Base-by-base conservation (phyloP, 2,888 invertebrate species). In the Melikaiella ostensackeni region DNA sequence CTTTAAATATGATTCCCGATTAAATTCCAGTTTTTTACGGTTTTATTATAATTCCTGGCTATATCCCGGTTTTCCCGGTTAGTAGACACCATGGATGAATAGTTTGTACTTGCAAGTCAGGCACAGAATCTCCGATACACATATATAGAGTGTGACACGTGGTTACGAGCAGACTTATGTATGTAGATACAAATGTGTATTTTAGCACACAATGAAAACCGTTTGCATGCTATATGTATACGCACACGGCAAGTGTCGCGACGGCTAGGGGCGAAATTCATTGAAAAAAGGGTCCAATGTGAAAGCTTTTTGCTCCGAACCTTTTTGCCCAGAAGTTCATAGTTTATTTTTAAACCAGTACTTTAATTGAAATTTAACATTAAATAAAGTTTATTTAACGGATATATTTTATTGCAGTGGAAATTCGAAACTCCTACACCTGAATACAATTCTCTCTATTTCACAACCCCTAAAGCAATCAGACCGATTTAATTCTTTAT, bases 181-280 rank as follows among this genome's bases (percentile, higher is more conserved):
- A 64, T 38, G 77, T 70, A 75, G 76, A 75, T 75, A 21, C 42
- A 75, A 77, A 80, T 78, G 77, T 76, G 79, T 76, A 70, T 30
- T 50, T 50, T 70, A 70, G 50, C 50, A 70, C 70, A 70, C 50
- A 70, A 70, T 70, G 77, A 64, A 61, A 35, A 62, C 79, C 42
- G 76, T 80, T 77, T 62, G 61, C 42, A 75, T 46, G 42, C 38
- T 75, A 50, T n/a, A n/a, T n/a, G n/a, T 50, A 42, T 42, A 33
- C 35, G 38, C 66, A 50, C 30, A 62, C 74, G 42, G 21, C 64
- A 21, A 19, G 62, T 46, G 16, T 19, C n/a, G 42, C 46, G 42
- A 42, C 46, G 19, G 11, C 7, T 46, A 50, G n/a, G 70, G 42
- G 11, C 50, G 70, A n/a, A 70, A 70, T 57, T 57, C 57, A 50